Conservation (phyloP, 1,140 invertebrate genomes). For the Tetranychus cinnabarinus region DNA sequence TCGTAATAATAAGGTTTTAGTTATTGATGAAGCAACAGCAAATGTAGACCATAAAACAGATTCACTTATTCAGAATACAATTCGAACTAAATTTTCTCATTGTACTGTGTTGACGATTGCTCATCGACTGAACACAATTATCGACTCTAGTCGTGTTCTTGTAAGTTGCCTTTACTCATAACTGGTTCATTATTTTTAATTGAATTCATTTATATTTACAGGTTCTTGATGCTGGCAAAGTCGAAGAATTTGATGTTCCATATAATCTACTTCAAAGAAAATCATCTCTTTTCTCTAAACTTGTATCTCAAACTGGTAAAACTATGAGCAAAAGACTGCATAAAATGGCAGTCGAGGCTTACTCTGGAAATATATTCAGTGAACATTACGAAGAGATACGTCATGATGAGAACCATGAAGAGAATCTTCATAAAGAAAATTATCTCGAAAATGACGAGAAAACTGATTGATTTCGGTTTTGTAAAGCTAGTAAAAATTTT, state of each 20-base stretch:
- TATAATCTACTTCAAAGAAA: slow-evolving; percentile 3
- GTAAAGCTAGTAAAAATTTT: no score
- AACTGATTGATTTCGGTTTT: no score
- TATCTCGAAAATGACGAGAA: no score
- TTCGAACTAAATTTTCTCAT: slow-evolving; percentile 47
- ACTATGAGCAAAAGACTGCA: slow-evolving; percentile 2
- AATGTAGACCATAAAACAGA: slow-evolving; percentile 76
- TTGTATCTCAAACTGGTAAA: slow-evolving; percentile 8
- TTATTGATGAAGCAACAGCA: slow-evolving; percentile 81
- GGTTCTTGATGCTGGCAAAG: slow-evolving; percentile 9
- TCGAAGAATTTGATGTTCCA: slow-evolving; percentile 7
- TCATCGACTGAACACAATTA: slow-evolving; percentile 60
- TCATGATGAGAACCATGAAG: no score
- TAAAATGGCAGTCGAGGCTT: not conserved
- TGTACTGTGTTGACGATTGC: slow-evolving; percentile 79
- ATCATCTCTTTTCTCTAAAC: slow-evolving; percentile 5
- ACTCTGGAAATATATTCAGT: no score
- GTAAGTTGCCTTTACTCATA: not conserved
- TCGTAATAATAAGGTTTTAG: slow-evolving; percentile 64
- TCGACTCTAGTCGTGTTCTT: slow-evolving; percentile 42
- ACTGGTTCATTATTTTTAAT: not conserved
- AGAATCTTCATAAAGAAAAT: no score
- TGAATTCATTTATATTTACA: not conserved
- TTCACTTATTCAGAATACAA: slow-evolving; percentile 53
- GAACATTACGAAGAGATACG: no score